Evolutionary conservation across 2,113 vertebrate genomes (phyloP).

Genomic region (Chionis minor): DNA sequence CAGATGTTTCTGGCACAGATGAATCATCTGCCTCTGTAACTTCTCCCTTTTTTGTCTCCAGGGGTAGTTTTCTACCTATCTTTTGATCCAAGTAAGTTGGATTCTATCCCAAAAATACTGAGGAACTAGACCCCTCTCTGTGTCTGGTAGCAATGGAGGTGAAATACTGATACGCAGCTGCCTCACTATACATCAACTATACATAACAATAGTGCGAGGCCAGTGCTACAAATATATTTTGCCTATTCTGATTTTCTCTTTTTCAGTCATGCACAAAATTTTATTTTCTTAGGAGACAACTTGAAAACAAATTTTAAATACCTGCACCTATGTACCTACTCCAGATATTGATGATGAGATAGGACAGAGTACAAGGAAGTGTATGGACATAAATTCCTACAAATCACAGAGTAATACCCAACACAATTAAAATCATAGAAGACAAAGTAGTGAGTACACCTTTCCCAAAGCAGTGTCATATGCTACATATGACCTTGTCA

Average conservation of each 20-base stretch:
- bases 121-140: not conserved
- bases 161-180: not conserved
- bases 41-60: not conserved
- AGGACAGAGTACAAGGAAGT: not conserved
- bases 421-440: not conserved
- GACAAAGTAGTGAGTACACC: not conserved
- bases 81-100: not conserved
- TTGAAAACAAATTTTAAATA: not conserved
- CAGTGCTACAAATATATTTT: not conserved
- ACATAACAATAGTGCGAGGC: not conserved
- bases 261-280: not conserved
- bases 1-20: not conserved
- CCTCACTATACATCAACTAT: fast-evolving
- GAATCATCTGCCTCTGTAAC: not conserved
- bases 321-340: not conserved
- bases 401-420: not conserved
- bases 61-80: not conserved
- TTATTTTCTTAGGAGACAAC: not conserved
- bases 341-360: not conserved
- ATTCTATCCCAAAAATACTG: not conserved
- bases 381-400: not conserved
- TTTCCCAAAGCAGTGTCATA: not conserved
- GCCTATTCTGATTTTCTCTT: not conserved
- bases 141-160: not conserved
- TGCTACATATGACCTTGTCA: not conserved